Conservation (phyloP, 2,113 vertebrate genomes). For the Carollia perspicillata region DNA sequence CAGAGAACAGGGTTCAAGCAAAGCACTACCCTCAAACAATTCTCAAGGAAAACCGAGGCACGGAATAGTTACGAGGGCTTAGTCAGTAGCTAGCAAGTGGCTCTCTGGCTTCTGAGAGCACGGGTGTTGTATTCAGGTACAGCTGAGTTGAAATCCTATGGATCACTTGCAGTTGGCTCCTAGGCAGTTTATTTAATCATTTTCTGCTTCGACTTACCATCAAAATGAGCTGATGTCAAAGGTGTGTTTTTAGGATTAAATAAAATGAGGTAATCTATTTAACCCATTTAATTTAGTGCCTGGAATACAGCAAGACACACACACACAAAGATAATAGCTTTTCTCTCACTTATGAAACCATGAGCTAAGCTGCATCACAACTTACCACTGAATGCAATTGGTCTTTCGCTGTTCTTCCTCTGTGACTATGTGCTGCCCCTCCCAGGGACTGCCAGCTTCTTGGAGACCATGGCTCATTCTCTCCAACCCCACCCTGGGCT, state of each 20-base stretch:
- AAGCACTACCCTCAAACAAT: neutral
- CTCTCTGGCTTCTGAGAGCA: neutral
- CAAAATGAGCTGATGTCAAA: constrained; percentile 51
- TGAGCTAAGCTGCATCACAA: neutral
- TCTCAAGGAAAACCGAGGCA: neutral
- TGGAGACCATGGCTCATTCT: neutral
- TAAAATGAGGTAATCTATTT: constrained; percentile 28
- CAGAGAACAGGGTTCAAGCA: neutral
- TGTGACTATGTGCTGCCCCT: neutral
- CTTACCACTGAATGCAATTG: neutral
- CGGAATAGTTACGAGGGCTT: neutral
- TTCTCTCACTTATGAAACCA: neutral
- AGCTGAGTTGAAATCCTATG: neutral
- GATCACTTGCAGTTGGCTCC: neutral
- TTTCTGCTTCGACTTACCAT: neutral
- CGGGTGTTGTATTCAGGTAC: neutral
- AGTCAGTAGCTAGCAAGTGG: neutral
- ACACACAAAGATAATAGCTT: neutral
- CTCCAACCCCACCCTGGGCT: neutral
- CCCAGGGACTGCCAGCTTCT: neutral
- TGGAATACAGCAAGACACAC: neutral
- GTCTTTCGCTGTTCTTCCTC: neutral
- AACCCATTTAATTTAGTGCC: neutral
- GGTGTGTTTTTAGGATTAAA: constrained; percentile 42
- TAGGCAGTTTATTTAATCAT: neutral